phyloP scores from a whole-genome alignment of 2,888 invertebrate species.

The Cheilosia scutellata region DNA sequence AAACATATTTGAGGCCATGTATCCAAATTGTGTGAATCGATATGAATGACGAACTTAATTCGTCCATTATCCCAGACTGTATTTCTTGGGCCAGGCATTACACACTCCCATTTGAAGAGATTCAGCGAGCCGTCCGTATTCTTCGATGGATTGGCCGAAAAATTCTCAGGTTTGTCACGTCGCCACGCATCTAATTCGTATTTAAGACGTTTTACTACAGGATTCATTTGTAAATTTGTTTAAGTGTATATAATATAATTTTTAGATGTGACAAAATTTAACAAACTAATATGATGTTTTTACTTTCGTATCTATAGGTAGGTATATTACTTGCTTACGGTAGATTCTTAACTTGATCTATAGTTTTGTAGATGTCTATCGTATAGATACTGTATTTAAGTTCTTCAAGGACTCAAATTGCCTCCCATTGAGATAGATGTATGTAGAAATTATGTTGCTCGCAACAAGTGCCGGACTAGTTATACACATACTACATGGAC shows the following conservation, averaged over 20 bases:
- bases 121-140: slow-evolving; percentile 54
- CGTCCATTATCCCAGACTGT: background rate
- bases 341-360: no score
- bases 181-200: slow-evolving; percentile 61
- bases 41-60: background rate
- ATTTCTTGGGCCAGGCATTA: slow-evolving; percentile 9
- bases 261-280: background rate
- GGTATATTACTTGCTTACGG: no score
- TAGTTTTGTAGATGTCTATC: no score
- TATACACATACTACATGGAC: no score
- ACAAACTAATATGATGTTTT: no score
- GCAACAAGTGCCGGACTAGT: no score
- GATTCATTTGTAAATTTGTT: slow-evolving; percentile 41
- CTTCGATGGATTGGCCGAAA: slow-evolving; percentile 28
- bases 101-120: slow-evolving; percentile 11
- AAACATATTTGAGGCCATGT: background rate
- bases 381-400: no score
- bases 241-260: background rate
- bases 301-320: no score
- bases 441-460: no score
- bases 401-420: no score
- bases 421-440: no score
- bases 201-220: slow-evolving; percentile 26
- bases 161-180: slow-evolving; percentile 48
- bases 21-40: background rate